Base-by-base conservation (phyloP, 2,888 invertebrate genomes). In the Mactromeris polynyma region DNA sequence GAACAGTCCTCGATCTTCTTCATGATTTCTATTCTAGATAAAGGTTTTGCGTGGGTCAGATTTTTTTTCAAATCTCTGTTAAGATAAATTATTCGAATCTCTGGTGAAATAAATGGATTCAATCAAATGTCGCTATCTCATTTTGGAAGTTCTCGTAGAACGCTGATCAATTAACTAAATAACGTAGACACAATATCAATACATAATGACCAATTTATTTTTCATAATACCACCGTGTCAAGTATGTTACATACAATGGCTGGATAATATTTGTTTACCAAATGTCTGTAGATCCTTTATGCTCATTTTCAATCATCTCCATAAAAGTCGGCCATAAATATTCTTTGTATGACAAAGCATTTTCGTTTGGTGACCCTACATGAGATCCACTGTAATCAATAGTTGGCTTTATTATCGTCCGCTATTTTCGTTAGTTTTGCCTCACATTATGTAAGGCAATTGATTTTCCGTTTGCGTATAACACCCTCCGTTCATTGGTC, bases 401-500 rank as follows among this genome's bases (percentile, higher is more conserved):
- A 87, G 81, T n/a, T 87, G 54, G 69, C 86, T 54, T 82, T 77
- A 40, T 87, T 51, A 81, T 51, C 69, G 85, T 84, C 88, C 73
- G 81, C 81, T 88, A 83, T 90, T 90, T 90, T 90, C 83, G 90
- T 82, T 86, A 51, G 81, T 86, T 88, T 83, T 81, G 58, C 87
- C 85, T 82, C 87, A 86, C 86, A 82, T 91, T 91, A 91, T 91
- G 91, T 91, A 91, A 91, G 89, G 88, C 88, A 84, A 91, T 91
- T 91, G 91, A 91, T 91, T 91, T 91, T 91, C 88, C 89, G 81
- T 81, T 83, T 84, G 79, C 81, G 81, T 88, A 88, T 85, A 90
- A 88, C 90, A 90, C 90, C 88, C 88, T 83, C 51, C 82, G 88
- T 86, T 88, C 85, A 80, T 90, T 90, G 90, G 90, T 90, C 90